Evolutionary conservation across 2,888 invertebrate species (phyloP).

Genomic region (Strigamia crassipes): DNA sequence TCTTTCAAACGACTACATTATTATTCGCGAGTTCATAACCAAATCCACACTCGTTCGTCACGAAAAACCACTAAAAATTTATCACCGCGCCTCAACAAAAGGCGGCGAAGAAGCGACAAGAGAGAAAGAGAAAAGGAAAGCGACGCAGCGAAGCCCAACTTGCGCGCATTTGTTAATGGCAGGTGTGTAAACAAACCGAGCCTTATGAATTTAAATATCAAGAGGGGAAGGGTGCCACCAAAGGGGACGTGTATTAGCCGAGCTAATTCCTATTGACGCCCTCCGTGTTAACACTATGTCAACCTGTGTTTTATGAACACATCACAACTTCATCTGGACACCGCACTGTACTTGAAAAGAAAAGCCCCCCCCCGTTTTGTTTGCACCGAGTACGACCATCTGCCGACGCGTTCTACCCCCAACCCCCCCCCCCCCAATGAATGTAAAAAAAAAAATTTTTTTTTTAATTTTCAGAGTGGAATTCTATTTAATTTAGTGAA

Average conservation of each 20-base stretch:
- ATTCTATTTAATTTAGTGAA: no score
- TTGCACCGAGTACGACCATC: background rate
- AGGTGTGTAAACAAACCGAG: background rate
- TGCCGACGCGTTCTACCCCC: background rate
- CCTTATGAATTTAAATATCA: background rate
- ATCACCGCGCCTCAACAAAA: background rate
- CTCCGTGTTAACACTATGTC: conserved; percentile 24
- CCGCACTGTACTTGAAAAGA: background rate
- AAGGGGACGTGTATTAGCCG: background rate
- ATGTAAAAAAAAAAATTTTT: background rate
- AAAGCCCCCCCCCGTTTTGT: conserved; percentile 16
- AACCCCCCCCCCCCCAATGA: background rate
- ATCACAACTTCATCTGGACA: conserved; percentile 18
- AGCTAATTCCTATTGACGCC: conserved; percentile 22
- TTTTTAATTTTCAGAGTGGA: no score
- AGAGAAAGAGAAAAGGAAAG: no score
- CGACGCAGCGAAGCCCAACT: no score
- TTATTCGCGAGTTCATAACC: conserved; percentile 46
- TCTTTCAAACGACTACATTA: conserved; percentile 19
- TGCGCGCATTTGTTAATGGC: background rate
- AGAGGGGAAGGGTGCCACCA: background rate
- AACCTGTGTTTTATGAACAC: conserved; percentile 28
- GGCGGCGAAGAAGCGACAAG: no score
- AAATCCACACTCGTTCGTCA: conserved; percentile 38
- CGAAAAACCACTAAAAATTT: background rate